A percentile compares a stretch with the other conserved stretches of the same genome.
phyloP scores from a whole-genome alignment of 2,797 vertebrate species.

The Paguma larvata region DNA sequence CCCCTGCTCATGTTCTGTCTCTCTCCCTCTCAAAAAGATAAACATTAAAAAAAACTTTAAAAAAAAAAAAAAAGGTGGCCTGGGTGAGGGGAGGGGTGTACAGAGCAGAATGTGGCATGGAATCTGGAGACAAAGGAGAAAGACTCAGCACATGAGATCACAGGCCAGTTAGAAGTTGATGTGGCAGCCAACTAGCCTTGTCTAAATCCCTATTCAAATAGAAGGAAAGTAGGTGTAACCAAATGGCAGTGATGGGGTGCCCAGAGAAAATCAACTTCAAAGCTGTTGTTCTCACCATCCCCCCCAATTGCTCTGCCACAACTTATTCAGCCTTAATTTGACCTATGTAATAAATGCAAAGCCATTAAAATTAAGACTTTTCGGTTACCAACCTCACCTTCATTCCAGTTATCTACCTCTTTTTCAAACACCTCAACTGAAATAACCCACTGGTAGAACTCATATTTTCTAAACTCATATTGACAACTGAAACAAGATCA shows the following conservation, averaged over 20 bases:
- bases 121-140: background rate
- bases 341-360: background rate
- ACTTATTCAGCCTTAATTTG: background rate
- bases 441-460: background rate
- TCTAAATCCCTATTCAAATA: background rate
- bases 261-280: background rate
- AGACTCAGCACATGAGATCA: background rate
- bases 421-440: conserved; percentile 33
- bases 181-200: background rate
- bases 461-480: background rate
- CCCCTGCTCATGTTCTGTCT: too few species aligned
- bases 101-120: background rate
- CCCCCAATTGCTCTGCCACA: background rate
- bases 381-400: background rate
- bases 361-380: conserved; percentile 33
- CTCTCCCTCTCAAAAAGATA: too few species aligned
- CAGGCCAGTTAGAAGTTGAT: background rate
- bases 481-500: background rate
- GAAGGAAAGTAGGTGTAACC: background rate
- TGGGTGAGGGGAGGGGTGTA: background rate
- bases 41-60: too few species aligned
- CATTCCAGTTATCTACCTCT: background rate
- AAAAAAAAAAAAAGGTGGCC: background rate
- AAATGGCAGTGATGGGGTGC: background rate
- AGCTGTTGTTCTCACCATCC: background rate